Evolutionary conservation across 2,888 invertebrate species (phyloP), one percentile per base, ranked within the genome.

Genomic region (Apamea monoglypha): DNA sequence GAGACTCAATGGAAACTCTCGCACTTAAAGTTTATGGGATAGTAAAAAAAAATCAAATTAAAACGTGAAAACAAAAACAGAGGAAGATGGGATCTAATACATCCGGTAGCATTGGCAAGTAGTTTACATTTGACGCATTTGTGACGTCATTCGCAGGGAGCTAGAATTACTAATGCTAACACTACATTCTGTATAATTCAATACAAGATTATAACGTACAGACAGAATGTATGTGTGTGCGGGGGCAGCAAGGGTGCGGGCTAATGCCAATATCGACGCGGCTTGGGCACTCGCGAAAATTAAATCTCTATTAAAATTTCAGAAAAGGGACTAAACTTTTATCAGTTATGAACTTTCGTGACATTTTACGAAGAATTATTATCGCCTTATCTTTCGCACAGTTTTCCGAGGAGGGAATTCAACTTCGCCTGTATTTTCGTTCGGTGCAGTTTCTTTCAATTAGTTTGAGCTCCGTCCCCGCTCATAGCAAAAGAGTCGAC

Each of bases 331-430:
- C 94, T 91, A 91, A 96, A 96, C 94, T 96, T 96, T 96, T 96
- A 97, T 96, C 96, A 96, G 96, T 95, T 96, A 95, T 95, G 94
- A 96, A 96, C 95, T 96, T 96, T 96, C 92, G 93, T 95, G 96
- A 96, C 96, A 95, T 96, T 96, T 94, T 91, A 92, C 94, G 94
- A 95, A 96, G 96, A 97, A 95, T 96, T 96, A 96, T 96, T 96
- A 96, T 96, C 95, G 94, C 92, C 93, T 96, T 96, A 96, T 96
- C 96, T 95, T 88, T 82, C 89, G 90, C 92, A 87, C 93, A 92
- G 94, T 94, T 95, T 92, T 90, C 92, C 91, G 92, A 92, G 93
- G 91, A 94, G 93, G 89, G 92, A 93, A 94, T 93, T 92, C 92
- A 92, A 93, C 93, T 94, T 92, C 83, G 92, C 90, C 92, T 90